A percentile compares a stretch with the other conserved stretches of the same genome.
Conservation (phyloP, 2,888 invertebrate genomes). For the Drosophila koepferae region DNA sequence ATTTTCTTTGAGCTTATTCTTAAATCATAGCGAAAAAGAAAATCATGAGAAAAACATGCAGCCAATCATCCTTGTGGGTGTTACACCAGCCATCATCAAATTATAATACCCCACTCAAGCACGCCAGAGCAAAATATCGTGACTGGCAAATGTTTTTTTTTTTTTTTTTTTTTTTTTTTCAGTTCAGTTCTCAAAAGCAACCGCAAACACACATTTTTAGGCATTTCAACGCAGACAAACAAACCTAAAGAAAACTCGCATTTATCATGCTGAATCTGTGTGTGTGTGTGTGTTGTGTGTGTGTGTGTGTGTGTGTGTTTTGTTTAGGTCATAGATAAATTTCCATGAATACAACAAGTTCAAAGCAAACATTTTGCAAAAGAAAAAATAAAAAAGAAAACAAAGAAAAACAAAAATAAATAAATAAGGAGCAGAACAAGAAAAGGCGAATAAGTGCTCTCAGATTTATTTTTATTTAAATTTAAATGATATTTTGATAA, state of each 20-base stretch:
- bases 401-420: too few relatives aligned
- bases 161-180: slow-evolving; percentile 58
- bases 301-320: slow-evolving; percentile 11
- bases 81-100: slow-evolving; percentile 12
- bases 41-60: background rate
- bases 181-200: slow-evolving; percentile 50
- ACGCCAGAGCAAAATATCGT: background rate
- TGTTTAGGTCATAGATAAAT: slow-evolving; percentile 46
- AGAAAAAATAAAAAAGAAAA: too few relatives aligned
- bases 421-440: too few relatives aligned
- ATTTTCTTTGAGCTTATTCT: background rate
- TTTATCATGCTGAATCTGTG: slow-evolving; percentile 48
- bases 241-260: slow-evolving; percentile 47
- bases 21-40: background rate
- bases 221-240: slow-evolving; percentile 42
- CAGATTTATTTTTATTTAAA: slow-evolving; percentile 44
- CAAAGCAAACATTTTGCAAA: slow-evolving; percentile 35
- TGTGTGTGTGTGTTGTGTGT: background rate
- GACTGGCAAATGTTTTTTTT: slow-evolving; percentile 54
- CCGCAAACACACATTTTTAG: slow-evolving; percentile 52
- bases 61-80: background rate
- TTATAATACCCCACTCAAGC: slow-evolving; percentile 6
- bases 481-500: slow-evolving; percentile 42
- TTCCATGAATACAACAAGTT: slow-evolving; percentile 32
- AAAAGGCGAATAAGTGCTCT: slow-evolving; percentile 10